Evolutionary conservation across 2,888 invertebrate genomes (phyloP).

Genomic region (Caenorhabditis drosophilae): DNA sequence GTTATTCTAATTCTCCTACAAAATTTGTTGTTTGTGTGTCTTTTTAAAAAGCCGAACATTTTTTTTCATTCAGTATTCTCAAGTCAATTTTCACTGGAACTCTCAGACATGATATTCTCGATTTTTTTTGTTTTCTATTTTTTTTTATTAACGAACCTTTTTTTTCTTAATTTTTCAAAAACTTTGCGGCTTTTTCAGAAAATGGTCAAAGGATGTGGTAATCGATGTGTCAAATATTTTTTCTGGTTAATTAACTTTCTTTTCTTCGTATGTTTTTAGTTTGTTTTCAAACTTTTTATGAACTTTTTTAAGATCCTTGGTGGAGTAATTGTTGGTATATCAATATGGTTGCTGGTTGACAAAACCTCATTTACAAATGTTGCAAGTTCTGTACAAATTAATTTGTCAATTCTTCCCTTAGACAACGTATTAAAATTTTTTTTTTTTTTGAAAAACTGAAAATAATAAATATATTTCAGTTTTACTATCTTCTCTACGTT

Average conservation of each 20-base stretch:
- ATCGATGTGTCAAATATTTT: conserved; percentile 57
- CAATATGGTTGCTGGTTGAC: conserved; percentile 54
- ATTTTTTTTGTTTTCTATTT: conserved; percentile 2
- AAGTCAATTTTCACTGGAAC: too few relatives aligned
- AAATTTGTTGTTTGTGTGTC: too few relatives aligned
- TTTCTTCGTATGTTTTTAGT: conserved; percentile 42
- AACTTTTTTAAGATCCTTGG: conserved; percentile 43
- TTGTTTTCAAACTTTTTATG: background rate
- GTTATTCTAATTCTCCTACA: too few relatives aligned
- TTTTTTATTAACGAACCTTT: conserved; percentile 1
- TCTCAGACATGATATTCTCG: too few relatives aligned
- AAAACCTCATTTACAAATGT: conserved; percentile 24
- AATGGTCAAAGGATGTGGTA: conserved; percentile 60
- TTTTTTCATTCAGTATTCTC: too few relatives aligned
- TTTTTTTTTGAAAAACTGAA: background rate
- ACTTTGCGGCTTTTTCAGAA: too few relatives aligned
- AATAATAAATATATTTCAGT: conserved; percentile 17
- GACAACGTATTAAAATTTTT: too few relatives aligned
- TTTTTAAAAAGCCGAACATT: too few relatives aligned
- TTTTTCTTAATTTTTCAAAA: conserved; percentile 7
- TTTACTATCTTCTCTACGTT: conserved; percentile 51
- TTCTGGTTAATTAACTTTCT: conserved; percentile 52
- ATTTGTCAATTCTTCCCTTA: conserved; percentile 4
- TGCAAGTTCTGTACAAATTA: conserved; percentile 23
- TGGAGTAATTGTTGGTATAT: conserved; percentile 42